Evolutionary conservation across 2,113 vertebrate genomes (phyloP).

Genomic region (Ramphastos sulfuratus): DNA sequence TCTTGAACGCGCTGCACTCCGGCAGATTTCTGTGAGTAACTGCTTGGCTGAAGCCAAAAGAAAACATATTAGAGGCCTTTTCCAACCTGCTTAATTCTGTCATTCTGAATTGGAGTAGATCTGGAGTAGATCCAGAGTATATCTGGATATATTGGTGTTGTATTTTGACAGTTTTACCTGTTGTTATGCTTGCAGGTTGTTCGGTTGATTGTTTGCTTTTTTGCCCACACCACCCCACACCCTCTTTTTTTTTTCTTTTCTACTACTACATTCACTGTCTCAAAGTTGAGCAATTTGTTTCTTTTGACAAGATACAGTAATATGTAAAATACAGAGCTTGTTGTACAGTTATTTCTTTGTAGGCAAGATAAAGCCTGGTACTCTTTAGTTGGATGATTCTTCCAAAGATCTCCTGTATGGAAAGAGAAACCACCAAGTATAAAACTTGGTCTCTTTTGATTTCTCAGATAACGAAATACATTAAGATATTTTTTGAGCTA

Average conservation of each 20-base stretch:
- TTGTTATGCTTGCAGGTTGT: neutral
- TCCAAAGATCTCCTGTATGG: neutral
- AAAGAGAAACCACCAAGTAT: neutral
- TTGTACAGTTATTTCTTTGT: neutral
- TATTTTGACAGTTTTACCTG: neutral
- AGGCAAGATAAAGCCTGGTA: neutral
- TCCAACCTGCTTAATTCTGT: too few relatives aligned
- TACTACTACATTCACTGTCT: rapidly evolving
- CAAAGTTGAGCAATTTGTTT: neutral
- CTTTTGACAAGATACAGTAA: neutral
- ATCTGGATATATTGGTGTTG: neutral
- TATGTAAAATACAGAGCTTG: neutral
- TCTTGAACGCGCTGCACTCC: rapidly evolving
- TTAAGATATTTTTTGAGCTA: neutral
- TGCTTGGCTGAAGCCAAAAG: neutral
- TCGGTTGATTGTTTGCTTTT: too few relatives aligned
- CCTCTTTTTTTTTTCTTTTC: neutral
- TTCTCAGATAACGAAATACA: neutral
- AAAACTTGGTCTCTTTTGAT: neutral
- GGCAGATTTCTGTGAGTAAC: neutral
- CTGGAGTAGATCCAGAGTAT: neutral
- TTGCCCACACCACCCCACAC: too few relatives aligned
- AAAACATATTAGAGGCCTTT: neutral
- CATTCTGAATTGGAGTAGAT: neutral
- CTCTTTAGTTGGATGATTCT: neutral